A percentile compares a stretch with the other conserved stretches of the same genome.
Conservation (phyloP, 2,888 invertebrate genomes). For the Caenorhabditis japonica region DNA sequence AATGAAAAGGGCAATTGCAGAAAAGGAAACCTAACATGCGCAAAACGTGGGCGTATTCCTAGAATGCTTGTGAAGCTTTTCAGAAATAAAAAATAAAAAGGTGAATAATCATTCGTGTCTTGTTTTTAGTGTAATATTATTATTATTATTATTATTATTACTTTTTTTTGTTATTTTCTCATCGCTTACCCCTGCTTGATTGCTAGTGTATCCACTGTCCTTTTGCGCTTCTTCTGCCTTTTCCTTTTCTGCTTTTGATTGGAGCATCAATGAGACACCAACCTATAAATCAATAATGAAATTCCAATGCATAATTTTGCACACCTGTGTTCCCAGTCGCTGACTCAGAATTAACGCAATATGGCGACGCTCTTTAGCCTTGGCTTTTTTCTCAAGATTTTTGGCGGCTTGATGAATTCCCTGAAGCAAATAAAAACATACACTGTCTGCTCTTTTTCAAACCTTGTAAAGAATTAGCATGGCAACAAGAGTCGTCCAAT, state of each 20-base stretch:
- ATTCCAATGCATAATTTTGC: conserved; percentile 14
- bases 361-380: conserved; percentile 74
- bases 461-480: conserved; percentile 77
- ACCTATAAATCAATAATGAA: conserved; percentile 62
- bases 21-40: conserved; percentile 33
- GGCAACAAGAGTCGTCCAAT: conserved; percentile 76
- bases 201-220: conserved; percentile 56
- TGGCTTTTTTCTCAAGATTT: conserved; percentile 75
- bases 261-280: conserved; percentile 75
- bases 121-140: not conserved
- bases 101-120: conserved; percentile 1
- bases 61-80: too few species aligned
- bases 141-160: too few species aligned
- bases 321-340: conserved; percentile 74
- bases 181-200: conserved; percentile 59
- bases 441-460: not conserved
- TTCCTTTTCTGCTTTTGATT: conserved; percentile 66
- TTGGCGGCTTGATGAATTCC: conserved; percentile 76
- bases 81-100: conserved; percentile 12
- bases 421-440: conserved; percentile 52
- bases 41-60: conserved; percentile 2
- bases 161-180: too few species aligned
- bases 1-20: conserved; percentile 30
- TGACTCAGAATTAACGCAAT: conserved; percentile 75
- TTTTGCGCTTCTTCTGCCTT: conserved; percentile 51